Evolutionary conservation across 2,888 invertebrate genomes (phyloP).

Genomic region (Ashinkailepas kermadecensis): DNA sequence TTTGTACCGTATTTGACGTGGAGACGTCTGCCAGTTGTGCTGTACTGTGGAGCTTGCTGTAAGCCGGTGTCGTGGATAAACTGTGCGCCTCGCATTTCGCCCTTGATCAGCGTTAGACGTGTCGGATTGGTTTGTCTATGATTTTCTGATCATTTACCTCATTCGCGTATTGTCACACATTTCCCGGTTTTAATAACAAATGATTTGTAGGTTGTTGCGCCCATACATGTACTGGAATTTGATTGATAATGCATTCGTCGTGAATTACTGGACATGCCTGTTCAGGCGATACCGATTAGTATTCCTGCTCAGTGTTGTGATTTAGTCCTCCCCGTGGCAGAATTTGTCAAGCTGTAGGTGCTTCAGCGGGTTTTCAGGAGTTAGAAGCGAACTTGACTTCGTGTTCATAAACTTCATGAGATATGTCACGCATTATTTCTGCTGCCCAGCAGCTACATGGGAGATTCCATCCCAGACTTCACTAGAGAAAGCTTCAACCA

Average conservation of each 20-base stretch:
- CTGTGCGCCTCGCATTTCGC: neutral
- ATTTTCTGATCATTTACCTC: constrained; percentile 14
- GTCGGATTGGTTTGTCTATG: neutral
- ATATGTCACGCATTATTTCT: too few species aligned
- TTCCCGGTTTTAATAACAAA: neutral
- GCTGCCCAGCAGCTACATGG: too few species aligned
- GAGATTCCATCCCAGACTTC: too few species aligned
- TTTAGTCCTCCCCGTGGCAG: too few species aligned
- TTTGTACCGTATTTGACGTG: too few species aligned
- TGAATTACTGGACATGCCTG: neutral
- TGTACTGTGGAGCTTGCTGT: neutral
- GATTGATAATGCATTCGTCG: neutral
- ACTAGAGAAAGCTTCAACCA: too few species aligned
- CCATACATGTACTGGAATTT: neutral
- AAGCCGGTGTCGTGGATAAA: neutral
- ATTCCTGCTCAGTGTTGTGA: too few species aligned
- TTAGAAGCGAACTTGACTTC: too few species aligned
- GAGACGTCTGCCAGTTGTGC: neutral
- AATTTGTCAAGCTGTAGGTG: too few species aligned
- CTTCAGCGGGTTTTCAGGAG: too few species aligned
- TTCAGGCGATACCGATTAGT: too few species aligned
- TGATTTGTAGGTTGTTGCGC: neutral
- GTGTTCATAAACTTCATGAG: too few species aligned
- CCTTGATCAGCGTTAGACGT: neutral
- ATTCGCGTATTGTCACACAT: neutral